Base-by-base conservation (phyloP, 2,888 invertebrate species). In the Tuta absoluta region DNA sequence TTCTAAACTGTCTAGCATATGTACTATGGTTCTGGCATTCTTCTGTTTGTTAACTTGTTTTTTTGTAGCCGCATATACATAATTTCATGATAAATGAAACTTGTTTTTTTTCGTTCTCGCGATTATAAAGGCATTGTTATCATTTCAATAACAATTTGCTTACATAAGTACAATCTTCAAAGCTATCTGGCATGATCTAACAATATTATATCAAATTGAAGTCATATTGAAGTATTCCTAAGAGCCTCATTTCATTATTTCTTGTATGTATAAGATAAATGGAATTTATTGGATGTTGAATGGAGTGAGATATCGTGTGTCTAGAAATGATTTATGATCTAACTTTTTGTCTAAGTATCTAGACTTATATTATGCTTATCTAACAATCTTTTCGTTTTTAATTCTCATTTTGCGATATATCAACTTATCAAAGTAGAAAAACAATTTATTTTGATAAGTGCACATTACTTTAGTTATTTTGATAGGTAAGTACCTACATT, bases 181-280 rank as follows among this genome's bases (percentile, higher is more conserved):
- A 45, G n/a, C 7, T 17, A 8, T n/a, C 45, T 45, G n/a, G 17
- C 45, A 45, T 45, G n/a, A 5, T 17, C n/a, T 45, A 1, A 17
- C 45, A 45, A 45, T 45, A 45, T 45, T 41, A 45, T 10, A 10
- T 33, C 33, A 45, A 45, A 45, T 45, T 45, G n/a, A 33, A 33
- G 33, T 7, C 45, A 45, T 17, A 45, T 45, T 45, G 17, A 45
- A 45, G n/a, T 45, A 45, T 45, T 45, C 45, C 45, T 45, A 45
- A 45, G 45, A 17, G 45, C 5, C n/a, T 17, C 45, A 45, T 41
- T 41, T 41, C 14, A 41, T 41, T 41, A 41, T 41, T 41, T 14
- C n/a, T n/a, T n/a, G n/a, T 14, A 14, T 14, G 14, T 3, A 12
- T 41, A 41, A 41, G 41, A 41, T 45, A 4, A 11, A 3, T 11